A percentile compares a stretch with the other conserved stretches of the same genome.
Evolutionary conservation across 2,797 vertebrate species (phyloP).

Genomic region (Sparidentex hasta): DNA sequence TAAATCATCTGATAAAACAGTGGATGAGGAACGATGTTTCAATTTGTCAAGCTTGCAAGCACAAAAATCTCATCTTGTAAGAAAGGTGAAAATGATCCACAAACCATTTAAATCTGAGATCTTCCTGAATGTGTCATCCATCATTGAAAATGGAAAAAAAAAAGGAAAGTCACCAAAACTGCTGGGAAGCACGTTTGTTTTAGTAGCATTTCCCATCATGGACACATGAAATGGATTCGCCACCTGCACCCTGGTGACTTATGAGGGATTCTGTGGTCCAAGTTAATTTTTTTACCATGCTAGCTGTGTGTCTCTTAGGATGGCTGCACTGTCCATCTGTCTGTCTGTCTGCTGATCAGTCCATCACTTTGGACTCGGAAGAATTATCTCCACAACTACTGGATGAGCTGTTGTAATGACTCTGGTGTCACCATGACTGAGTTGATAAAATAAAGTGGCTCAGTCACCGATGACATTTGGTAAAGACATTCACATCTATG

Average conservation of each 20-base stretch:
- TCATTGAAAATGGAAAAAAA: background rate
- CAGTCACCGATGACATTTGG: background rate
- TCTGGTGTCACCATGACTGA: too few species aligned
- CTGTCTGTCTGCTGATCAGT: background rate
- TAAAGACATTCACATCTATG: background rate
- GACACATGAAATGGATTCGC: background rate
- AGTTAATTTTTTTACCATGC: background rate
- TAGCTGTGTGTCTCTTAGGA: background rate
- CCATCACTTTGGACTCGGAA: too few species aligned
- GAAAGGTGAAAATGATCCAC: background rate
- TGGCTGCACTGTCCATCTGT: background rate
- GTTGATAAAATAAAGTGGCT: too few species aligned
- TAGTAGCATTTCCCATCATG: too few species aligned
- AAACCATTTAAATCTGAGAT: background rate
- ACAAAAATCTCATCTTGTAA: conserved; percentile 1
- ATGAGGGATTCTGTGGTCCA: background rate
- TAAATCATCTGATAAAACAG: conserved; percentile 19
- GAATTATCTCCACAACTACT: background rate
- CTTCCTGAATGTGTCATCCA: background rate
- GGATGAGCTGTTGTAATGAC: background rate
- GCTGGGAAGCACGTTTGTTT: background rate
- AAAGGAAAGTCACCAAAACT: background rate
- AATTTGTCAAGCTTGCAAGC: background rate
- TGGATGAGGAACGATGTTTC: background rate
- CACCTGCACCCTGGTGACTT: background rate